Percentiles rank a stretch among this genome's conserved stretches.
Conservation (phyloP, 2,888 invertebrate genomes). For the Cheilosia urbana region DNA sequence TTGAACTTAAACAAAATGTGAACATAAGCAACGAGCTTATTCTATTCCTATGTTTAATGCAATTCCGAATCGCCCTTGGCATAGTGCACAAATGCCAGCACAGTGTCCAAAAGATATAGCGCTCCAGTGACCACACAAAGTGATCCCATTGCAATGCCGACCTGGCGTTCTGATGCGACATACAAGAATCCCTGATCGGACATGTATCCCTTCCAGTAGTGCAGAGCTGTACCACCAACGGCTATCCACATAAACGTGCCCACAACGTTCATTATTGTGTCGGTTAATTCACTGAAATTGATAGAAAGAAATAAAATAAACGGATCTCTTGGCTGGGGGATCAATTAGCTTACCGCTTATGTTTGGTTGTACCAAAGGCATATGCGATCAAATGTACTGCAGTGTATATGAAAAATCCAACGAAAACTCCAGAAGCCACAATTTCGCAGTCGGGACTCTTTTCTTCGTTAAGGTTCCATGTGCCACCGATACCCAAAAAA, state of each 20-base stretch:
- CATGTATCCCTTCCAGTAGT: conserved; percentile 95
- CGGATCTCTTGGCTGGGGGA: background rate
- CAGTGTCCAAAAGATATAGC: conserved; percentile 91
- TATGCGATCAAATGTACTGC: conserved; percentile 90
- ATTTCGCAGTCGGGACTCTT: conserved; percentile 95
- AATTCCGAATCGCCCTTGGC: conserved; percentile 85
- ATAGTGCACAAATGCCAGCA: conserved; percentile 90
- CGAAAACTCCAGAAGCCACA: conserved; percentile 93
- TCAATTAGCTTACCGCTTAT: conserved; percentile 86
- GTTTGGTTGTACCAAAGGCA: conserved; percentile 90
- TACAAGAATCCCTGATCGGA: conserved; percentile 90
- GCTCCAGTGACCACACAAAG: conserved; percentile 92
- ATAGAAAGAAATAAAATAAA: background rate
- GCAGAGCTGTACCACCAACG: conserved; percentile 93
- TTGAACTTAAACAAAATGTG: conserved; percentile 63
- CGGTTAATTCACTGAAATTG: conserved; percentile 87
- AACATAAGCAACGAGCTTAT: conserved; percentile 6
- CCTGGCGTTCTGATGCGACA: conserved; percentile 90
- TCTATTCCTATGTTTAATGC: conserved; percentile 33
- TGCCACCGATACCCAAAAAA: conserved; percentile 94
- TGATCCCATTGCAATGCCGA: conserved; percentile 92
- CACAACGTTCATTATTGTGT: conserved; percentile 94
- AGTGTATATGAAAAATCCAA: conserved; percentile 94
- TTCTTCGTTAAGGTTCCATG: conserved; percentile 95
- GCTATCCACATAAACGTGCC: conserved; percentile 94